Percentiles rank a stretch among this genome's conserved stretches.
phyloP scores from a whole-genome alignment of 1,140 invertebrate species.

The Streblospio benedicti region DNA sequence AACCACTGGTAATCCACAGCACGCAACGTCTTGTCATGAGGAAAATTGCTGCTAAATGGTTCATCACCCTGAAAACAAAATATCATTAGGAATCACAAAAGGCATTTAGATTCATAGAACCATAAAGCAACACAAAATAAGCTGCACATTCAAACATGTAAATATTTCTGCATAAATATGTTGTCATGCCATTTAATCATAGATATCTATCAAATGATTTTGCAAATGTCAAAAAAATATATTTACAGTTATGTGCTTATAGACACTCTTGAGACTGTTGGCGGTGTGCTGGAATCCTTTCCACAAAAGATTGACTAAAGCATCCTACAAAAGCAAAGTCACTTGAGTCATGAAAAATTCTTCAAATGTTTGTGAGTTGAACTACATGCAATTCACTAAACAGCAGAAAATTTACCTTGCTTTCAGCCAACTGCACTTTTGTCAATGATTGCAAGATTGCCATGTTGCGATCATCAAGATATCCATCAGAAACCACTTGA shows the following conservation, averaged over 20 bases:
- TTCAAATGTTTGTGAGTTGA: neutral
- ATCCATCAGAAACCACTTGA: conserved; percentile 32
- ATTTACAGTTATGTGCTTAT: conserved; percentile 27
- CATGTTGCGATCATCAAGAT: conserved; percentile 29
- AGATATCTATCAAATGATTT: neutral
- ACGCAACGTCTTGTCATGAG: neutral
- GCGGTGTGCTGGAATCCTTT: conserved; percentile 38
- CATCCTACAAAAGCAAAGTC: neutral
- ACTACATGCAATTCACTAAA: neutral
- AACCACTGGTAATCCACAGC: conserved; percentile 15
- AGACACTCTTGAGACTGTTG: conserved; percentile 34
- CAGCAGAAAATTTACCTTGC: conserved; percentile 22
- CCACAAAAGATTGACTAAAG: conserved; percentile 36
- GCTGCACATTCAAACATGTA: neutral
- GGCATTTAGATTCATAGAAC: neutral
- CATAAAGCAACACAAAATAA: neutral
- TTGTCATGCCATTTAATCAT: neutral
- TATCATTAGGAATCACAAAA: neutral
- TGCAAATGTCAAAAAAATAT: neutral
- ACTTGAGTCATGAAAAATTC: neutral
- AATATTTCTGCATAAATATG: neutral
- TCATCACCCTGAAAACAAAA: conserved; percentile 11
- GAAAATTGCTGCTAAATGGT: conserved; percentile 11
- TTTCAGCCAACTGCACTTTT: conserved; percentile 26
- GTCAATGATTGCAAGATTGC: conserved; percentile 25